These are phyloP conservation scores for Ichneumoninae sp. DNA, from an alignment of 2,888 invertebrate genomes.

Conservation along the genomic window DNA sequence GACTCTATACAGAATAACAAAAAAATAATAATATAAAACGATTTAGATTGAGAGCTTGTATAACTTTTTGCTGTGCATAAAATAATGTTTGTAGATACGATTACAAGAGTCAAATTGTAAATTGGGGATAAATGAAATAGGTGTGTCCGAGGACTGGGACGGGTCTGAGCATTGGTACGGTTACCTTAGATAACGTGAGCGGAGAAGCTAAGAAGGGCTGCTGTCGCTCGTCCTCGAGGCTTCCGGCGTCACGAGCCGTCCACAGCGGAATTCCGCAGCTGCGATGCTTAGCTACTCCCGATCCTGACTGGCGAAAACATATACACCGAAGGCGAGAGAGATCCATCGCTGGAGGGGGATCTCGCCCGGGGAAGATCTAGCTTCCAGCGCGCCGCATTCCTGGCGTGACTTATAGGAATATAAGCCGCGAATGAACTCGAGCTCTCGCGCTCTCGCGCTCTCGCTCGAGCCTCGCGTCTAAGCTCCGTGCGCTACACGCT, in stretches of 20 bases:
- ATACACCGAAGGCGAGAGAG: constrained; percentile 20
- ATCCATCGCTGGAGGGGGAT: constrained; percentile 31
- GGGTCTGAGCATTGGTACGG: no score
- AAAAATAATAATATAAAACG: no score
- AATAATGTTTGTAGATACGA: no score
- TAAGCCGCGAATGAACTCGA: constrained; percentile 53
- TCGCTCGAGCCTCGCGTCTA: neutral
- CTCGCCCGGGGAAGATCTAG: constrained; percentile 47
- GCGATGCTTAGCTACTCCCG: constrained; percentile 18
- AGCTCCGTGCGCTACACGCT: constrained; percentile 20
- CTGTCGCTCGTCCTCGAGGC: constrained; percentile 15
- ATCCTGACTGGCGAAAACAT: constrained; percentile 5
- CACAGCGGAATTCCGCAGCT: constrained; percentile 34
- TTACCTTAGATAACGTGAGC: neutral
- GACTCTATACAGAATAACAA: no score
- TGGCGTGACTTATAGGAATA: constrained; percentile 64
- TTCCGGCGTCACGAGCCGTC: constrained; percentile 14
- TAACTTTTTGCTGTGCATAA: no score
- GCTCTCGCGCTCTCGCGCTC: neutral
- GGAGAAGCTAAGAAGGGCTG: neutral
- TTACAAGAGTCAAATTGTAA: no score
- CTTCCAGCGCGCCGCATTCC: constrained; percentile 58
- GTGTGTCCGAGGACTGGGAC: no score
- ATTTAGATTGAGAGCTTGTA: no score
- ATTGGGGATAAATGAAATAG: no score